Percentiles rank a stretch among this genome's conserved stretches.
Evolutionary conservation across 2,113 vertebrate genomes (phyloP).

Genomic region (Phoxinus phoxinus): DNA sequence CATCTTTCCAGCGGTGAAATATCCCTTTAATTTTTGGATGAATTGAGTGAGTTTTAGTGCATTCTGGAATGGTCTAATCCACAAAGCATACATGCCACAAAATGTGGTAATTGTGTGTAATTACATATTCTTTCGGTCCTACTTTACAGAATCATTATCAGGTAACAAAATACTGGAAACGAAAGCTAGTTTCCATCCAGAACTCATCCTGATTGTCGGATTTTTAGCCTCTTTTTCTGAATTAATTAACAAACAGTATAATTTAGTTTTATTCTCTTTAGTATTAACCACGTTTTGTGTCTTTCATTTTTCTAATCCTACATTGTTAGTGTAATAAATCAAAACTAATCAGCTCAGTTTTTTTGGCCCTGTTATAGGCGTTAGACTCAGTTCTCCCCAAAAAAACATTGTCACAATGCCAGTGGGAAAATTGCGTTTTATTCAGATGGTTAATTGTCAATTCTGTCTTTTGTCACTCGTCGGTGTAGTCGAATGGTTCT

Average conservation of each 20-base stretch:
- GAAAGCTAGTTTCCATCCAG: not conserved
- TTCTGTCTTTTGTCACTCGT: constrained; percentile 18
- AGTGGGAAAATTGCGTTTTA: not conserved
- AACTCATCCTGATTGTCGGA: not conserved
- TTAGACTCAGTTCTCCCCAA: not conserved
- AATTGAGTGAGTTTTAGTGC: not conserved
- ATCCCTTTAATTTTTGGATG: too few species aligned
- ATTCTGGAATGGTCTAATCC: not conserved
- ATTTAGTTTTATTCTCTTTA: not conserved
- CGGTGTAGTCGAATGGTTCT: not conserved
- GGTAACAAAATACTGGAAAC: not conserved
- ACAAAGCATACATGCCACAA: not conserved
- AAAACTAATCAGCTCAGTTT: not conserved
- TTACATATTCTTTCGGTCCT: not conserved
- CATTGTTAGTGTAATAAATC: not conserved
- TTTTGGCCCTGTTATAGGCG: not conserved
- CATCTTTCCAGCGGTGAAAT: too few species aligned
- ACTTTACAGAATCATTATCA: not conserved
- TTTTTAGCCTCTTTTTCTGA: not conserved
- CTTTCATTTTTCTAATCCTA: not conserved
- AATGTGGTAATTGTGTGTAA: not conserved
- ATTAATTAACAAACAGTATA: not conserved
- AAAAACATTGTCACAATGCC: not conserved
- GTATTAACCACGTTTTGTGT: not conserved
- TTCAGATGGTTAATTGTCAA: constrained; percentile 19